Conservation (phyloP, 2,888 invertebrate genomes). For the Clistopyga incitator region DNA sequence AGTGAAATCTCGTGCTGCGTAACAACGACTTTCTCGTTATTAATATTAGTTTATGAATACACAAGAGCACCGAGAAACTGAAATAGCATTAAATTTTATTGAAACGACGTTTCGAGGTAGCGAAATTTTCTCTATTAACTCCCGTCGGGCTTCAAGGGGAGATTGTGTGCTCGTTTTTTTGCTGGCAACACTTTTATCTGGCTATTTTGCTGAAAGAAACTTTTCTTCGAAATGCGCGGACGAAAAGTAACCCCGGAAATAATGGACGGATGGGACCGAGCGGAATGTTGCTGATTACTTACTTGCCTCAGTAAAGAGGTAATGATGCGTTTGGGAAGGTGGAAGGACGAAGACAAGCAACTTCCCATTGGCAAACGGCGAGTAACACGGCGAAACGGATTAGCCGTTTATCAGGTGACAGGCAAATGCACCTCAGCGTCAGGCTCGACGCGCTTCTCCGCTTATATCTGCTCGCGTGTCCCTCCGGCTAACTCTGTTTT, state of each 20-base stretch:
- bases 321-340: conserved; percentile 70
- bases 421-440: conserved; percentile 3
- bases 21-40: conserved; percentile 1
- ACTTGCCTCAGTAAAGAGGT: conserved; percentile 71
- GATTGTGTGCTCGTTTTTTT: background rate
- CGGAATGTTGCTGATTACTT: conserved; percentile 48
- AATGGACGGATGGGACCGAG: background rate
- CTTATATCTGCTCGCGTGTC: conserved; percentile 22
- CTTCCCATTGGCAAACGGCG: conserved; percentile 18
- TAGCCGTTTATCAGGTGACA: conserved; percentile 53
- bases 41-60: background rate
- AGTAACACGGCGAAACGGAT: conserved; percentile 55
- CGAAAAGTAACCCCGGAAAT: background rate
- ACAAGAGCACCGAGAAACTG: conserved; percentile 17
- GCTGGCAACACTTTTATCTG: background rate
- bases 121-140: conserved; percentile 5
- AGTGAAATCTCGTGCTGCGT: background rate
- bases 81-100: conserved; percentile 24
- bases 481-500: too few species aligned
- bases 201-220: background rate
- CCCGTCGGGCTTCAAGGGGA: background rate
- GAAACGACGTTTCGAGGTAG: conserved; percentile 19
- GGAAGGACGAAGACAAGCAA: conserved; percentile 49
- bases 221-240: background rate
- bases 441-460: conserved; percentile 16